A percentile compares a stretch with the other conserved stretches of the same genome.
phyloP scores from a whole-genome alignment of 1,140 invertebrate genomes.

The Araneus ventricosus region DNA sequence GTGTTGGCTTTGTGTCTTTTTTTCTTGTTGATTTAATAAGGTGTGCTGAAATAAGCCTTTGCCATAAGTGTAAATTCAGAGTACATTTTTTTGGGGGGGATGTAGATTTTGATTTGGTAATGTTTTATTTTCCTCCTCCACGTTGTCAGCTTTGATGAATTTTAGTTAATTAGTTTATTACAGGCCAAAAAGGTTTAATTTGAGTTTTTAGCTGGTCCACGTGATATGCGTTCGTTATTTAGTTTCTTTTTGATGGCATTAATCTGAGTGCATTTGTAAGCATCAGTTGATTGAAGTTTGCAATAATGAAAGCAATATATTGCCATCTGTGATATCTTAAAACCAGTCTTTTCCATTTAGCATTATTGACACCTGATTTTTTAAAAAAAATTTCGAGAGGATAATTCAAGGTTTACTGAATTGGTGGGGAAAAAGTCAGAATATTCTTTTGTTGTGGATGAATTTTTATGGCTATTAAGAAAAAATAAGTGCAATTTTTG shows the following conservation, averaged over 20 bases:
- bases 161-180: no score
- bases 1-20: neutral
- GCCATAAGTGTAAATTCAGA: neutral
- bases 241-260: neutral
- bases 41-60: neutral
- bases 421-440: no score
- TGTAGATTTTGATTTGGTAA: no score
- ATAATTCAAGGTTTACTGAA: no score
- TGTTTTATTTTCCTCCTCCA: no score
- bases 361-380: neutral
- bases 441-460: no score
- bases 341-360: neutral
- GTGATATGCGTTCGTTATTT: neutral
- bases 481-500: no score
- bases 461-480: no score
- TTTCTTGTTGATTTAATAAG: constrained; percentile 3
- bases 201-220: neutral
- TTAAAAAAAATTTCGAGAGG: neutral
- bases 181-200: no score
- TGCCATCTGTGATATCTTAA: constrained; percentile 52
- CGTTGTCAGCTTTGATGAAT: no score
- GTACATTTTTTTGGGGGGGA: neutral
- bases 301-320: constrained; percentile 40
- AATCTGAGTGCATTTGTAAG: neutral
- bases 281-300: neutral